These are phyloP conservation scores for Ips nitidus DNA, from an alignment of 1,140 invertebrate species.

Conservation along the genomic window DNA sequence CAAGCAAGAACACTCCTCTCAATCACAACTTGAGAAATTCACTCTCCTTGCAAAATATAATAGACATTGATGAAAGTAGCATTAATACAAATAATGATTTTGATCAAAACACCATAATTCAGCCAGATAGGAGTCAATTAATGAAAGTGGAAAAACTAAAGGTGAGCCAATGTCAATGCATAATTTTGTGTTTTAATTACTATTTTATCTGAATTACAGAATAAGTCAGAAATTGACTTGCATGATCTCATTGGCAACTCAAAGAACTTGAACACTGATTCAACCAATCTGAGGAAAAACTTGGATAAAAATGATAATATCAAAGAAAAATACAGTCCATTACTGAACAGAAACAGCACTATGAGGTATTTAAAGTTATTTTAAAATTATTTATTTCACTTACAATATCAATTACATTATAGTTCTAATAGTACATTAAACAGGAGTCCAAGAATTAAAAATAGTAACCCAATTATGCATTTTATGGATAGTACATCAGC, in stretches of 20 bases:
- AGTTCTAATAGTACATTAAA: conserved; percentile 29
- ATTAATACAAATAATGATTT: conserved; percentile 51
- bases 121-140: conserved; percentile 47
- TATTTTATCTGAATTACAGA: conserved; percentile 13
- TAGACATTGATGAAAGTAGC: conserved; percentile 39
- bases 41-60: conserved; percentile 47
- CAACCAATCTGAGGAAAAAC: conserved; percentile 38
- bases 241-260: conserved; percentile 51
- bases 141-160: conserved; percentile 41
- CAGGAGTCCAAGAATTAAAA: conserved; percentile 43
- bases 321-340: conserved; percentile 35
- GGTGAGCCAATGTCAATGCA: background rate
- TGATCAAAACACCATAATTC: conserved; percentile 50
- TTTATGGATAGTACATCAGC: conserved; percentile 37
- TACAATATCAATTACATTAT: background rate
- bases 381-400: background rate
- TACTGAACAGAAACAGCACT: conserved; percentile 25
- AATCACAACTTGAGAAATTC: conserved; percentile 40
- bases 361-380: conserved; percentile 15
- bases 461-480: conserved; percentile 44
- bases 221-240: conserved; percentile 51
- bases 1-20: conserved; percentile 38
- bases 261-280: conserved; percentile 49
- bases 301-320: conserved; percentile 42
- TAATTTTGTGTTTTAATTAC: too few species aligned